Evolutionary conservation across 2,113 vertebrate species (phyloP), one percentile per base, ranked within the genome.

Genomic region (Tyto alba): DNA sequence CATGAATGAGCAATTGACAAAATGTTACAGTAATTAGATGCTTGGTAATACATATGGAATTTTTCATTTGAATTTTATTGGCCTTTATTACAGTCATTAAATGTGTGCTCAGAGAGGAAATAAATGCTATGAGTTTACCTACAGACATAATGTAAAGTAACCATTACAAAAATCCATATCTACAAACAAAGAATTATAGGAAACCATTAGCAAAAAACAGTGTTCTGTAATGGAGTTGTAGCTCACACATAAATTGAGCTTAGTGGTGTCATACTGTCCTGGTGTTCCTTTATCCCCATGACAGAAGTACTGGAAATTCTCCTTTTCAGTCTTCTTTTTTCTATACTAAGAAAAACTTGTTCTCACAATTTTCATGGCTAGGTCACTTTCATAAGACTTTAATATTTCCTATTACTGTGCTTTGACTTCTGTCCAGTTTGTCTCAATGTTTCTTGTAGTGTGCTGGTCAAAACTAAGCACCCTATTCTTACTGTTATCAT

Each of bases 61-160:
- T 92, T 95, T 96, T 95, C 29, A 78, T 94, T 96, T 89, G 13
- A 23, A 91, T 96, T 96, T 96, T 94, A 94, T 40, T 87, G n/a
- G 12, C 68, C 55, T 96, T 96, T 96, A 91, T 71, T 90, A 68
- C 22, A 71, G 36, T n/a, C 40, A 88, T 73, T 93, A 95, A 93
- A 84, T 73, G 16, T 85, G 75, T 86, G 63, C 83, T 93, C 21
- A 41, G 52, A 81, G 48, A 90, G 29, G 57, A 91, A 71, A 97
- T 83, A 96, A 95, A 76, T 72, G 67, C 13, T 87, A 41, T 16
- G 43, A 38, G 53, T 77, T 91, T 92, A 85, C 69, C 15, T 32
- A 38, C 52, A 67, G 78, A 8, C 13, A 73, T 83, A 92, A 93
- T 74, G 32, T 40, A 94, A 97, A 94, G 32, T 88, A 96, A 59